phyloP scores from a whole-genome alignment of 2,113 vertebrate species.

The Dunckerocampus dactyliophorus region DNA sequence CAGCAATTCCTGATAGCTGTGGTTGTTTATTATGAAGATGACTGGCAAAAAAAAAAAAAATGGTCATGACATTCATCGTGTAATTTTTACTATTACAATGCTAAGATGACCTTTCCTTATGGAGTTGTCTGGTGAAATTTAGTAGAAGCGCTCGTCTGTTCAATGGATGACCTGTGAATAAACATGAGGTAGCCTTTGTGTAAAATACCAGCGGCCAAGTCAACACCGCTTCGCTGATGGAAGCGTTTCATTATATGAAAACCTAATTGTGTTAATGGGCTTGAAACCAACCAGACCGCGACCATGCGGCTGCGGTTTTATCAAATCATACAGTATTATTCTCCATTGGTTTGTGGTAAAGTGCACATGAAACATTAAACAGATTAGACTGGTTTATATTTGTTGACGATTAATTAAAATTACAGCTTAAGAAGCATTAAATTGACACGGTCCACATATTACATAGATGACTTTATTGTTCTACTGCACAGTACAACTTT shows the following conservation, averaged over 20 bases:
- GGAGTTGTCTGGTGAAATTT: background rate
- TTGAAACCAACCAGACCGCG: background rate
- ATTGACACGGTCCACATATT: background rate
- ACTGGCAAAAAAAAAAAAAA: no score
- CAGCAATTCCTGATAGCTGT: no score
- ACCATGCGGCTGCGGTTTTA: background rate
- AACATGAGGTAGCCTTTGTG: no score
- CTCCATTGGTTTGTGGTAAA: background rate
- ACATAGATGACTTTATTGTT: conserved; percentile 59
- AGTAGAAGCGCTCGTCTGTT: background rate
- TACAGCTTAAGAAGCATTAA: background rate
- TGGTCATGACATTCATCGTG: no score
- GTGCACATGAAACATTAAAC: background rate
- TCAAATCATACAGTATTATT: background rate
- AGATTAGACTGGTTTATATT: background rate
- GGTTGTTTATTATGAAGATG: no score
- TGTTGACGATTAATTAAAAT: background rate
- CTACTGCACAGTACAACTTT: conserved; percentile 47
- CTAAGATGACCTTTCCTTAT: no score
- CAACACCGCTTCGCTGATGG: background rate
- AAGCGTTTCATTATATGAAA: background rate
- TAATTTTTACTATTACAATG: no score
- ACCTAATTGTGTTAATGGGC: background rate
- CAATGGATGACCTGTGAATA: background rate
- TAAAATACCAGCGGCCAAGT: background rate